Conservation (phyloP, 2,797 vertebrate genomes). For the Lateolabrax maculatus region DNA sequence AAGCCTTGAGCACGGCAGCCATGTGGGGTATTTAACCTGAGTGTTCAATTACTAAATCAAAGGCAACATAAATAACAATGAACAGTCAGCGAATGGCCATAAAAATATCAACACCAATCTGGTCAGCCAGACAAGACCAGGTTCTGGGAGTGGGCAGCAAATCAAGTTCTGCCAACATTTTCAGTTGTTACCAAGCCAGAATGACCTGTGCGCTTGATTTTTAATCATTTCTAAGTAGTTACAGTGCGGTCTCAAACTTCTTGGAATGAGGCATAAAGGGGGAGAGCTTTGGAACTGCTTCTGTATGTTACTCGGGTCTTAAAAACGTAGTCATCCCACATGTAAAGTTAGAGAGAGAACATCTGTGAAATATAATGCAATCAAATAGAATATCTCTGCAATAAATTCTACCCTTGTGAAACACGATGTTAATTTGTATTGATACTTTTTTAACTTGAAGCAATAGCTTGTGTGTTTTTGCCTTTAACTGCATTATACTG, state of each 20-base stretch:
- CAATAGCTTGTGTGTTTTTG: not conserved
- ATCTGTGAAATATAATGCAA: slow-evolving; percentile 2
- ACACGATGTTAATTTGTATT: not conserved
- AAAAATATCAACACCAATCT: slow-evolving; percentile 63
- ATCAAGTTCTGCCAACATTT: slow-evolving; percentile 41
- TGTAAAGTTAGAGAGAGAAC: not conserved
- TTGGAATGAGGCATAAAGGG: not conserved
- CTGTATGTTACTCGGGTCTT: not conserved
- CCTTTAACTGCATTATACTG: not conserved
- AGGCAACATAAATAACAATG: slow-evolving; percentile 62
- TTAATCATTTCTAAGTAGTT: slow-evolving; percentile 12
- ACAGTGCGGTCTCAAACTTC: not conserved
- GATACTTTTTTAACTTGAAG: not conserved
- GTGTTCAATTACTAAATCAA: slow-evolving; percentile 56
- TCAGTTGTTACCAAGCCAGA: slow-evolving; percentile 17
- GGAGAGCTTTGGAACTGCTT: not conserved
- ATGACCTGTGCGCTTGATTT: not conserved
- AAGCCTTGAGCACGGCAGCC: slow-evolving; percentile 22
- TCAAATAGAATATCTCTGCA: not conserved
- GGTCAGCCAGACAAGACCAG: slow-evolving; percentile 38
- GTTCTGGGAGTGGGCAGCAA: slow-evolving; percentile 28
- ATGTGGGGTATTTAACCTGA: slow-evolving; percentile 36
- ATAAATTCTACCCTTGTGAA: not conserved
- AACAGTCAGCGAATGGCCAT: slow-evolving; percentile 51
- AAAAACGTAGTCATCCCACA: not conserved